Percentiles rank a stretch among this genome's conserved stretches.
Evolutionary conservation across 2,888 invertebrate species (phyloP).

Genomic region (Rhorus exstirpatorius): DNA sequence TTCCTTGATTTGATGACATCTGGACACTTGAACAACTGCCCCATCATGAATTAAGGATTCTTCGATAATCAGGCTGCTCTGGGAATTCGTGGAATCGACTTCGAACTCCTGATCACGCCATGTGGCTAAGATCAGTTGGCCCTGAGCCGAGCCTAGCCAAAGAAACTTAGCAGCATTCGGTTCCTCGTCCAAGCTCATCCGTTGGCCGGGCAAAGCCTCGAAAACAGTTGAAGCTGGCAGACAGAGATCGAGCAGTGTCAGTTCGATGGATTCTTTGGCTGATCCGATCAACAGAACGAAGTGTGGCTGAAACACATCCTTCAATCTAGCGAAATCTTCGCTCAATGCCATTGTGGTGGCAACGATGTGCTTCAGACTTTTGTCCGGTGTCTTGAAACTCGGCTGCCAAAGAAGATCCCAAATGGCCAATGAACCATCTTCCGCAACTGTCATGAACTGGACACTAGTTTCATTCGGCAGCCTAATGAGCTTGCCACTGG

Average conservation of each 20-base stretch:
- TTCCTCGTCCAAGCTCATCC: slow-evolving; percentile 43
- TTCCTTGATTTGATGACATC: slow-evolving; percentile 89
- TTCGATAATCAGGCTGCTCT: slow-evolving; percentile 84
- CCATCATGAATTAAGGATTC: slow-evolving; percentile 89
- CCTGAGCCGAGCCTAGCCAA: slow-evolving; percentile 79
- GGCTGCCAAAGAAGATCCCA: slow-evolving; percentile 84
- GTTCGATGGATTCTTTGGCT: slow-evolving; percentile 54
- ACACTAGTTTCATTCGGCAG: slow-evolving; percentile 65
- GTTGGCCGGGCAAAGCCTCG: slow-evolving; percentile 18
- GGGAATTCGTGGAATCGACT: slow-evolving; percentile 88
- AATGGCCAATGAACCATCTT: slow-evolving; percentile 80
- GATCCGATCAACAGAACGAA: slow-evolving; percentile 60
- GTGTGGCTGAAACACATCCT: slow-evolving; percentile 83
- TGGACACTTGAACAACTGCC: slow-evolving; percentile 88
- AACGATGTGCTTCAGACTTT: slow-evolving; percentile 66
- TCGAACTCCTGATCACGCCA: slow-evolving; percentile 91
- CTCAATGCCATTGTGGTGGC: slow-evolving; percentile 63
- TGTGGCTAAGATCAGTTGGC: slow-evolving; percentile 83
- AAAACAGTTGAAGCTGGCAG: slow-evolving; percentile 63
- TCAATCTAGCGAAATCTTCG: slow-evolving; percentile 60
- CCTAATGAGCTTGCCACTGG: slow-evolving; percentile 76
- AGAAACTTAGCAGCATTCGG: slow-evolving; percentile 68
- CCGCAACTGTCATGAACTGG: slow-evolving; percentile 82
- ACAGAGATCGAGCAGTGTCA: slow-evolving; percentile 72
- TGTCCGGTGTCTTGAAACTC: slow-evolving; percentile 67